phyloP scores from a whole-genome alignment of 1,140 invertebrate species.

The Belonocnema kinseyi region DNA sequence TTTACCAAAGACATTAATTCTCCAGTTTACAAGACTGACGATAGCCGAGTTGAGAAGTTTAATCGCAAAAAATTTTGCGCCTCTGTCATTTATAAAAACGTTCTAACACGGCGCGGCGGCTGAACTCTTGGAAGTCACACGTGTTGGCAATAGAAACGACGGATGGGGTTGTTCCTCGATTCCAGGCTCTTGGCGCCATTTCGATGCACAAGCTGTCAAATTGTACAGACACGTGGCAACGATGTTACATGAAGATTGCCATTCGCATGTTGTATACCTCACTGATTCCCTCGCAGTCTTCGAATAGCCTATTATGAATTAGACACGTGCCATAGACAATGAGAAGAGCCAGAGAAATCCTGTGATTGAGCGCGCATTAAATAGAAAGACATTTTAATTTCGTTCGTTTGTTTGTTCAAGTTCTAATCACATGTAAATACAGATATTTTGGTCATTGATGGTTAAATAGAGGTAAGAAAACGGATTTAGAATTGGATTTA shows the following conservation, averaged over 20 bases:
- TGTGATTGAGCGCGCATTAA: slow-evolving; percentile 64
- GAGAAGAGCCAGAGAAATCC: slow-evolving; percentile 50
- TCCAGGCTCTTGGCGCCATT: slow-evolving; percentile 38
- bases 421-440: slow-evolving; percentile 42
- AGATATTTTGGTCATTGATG: too few species aligned
- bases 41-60: neutral
- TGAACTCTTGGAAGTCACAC: slow-evolving; percentile 20
- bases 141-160: slow-evolving; percentile 14
- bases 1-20: neutral
- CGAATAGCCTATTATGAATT: slow-evolving; percentile 53
- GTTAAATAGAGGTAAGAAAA: too few species aligned
- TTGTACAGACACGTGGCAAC: slow-evolving; percentile 64
- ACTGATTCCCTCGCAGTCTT: slow-evolving; percentile 35
- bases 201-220: slow-evolving; percentile 56
- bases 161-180: slow-evolving; percentile 44
- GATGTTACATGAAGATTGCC: slow-evolving; percentile 54
- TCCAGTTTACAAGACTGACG: neutral
- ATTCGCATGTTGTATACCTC: slow-evolving; percentile 3
- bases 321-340: slow-evolving; percentile 63
- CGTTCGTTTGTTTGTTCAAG: neutral
- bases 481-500: too few species aligned
- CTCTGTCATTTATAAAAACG: neutral
- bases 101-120: neutral
- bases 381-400: slow-evolving; percentile 56
- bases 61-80: neutral